These are phyloP conservation scores for Agapostemon virescens DNA, from an alignment of 2,888 invertebrate species.

Conservation along the genomic window DNA sequence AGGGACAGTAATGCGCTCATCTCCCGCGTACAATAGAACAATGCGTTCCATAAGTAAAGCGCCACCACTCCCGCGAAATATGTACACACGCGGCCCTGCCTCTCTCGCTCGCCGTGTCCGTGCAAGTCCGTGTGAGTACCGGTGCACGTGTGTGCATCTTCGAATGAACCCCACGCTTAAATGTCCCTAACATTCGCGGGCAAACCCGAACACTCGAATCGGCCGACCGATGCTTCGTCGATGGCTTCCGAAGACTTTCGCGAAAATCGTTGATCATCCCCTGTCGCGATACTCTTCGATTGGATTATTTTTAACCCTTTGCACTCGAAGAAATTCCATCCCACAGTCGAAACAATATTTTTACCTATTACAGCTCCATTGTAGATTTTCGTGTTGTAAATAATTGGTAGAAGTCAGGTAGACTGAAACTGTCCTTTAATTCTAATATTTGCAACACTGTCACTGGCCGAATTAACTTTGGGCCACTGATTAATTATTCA, in stretches of 20 bases:
- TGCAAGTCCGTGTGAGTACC: background rate
- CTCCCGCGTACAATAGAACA: constrained; percentile 71
- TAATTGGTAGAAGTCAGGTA: too few relatives aligned
- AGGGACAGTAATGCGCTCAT: constrained; percentile 73
- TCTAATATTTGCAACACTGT: too few relatives aligned
- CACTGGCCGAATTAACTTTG: too few relatives aligned
- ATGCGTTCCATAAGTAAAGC: constrained; percentile 72
- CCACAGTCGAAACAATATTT: too few relatives aligned
- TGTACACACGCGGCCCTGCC: constrained; percentile 35
- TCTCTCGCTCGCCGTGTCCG: background rate
- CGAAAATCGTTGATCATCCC: too few relatives aligned
- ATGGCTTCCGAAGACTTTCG: background rate
- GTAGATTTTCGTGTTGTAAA: too few relatives aligned
- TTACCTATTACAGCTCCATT: too few relatives aligned
- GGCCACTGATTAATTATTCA: too few relatives aligned
- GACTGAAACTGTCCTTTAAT: too few relatives aligned
- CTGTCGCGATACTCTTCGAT: too few relatives aligned
- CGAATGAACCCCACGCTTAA: constrained; percentile 54
- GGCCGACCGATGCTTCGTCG: constrained; percentile 9
- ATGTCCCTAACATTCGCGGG: constrained; percentile 41
- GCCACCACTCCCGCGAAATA: constrained; percentile 68
- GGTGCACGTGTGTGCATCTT: constrained; percentile 38
- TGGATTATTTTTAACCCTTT: background rate
- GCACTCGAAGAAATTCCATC: too few relatives aligned
- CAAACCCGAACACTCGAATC: constrained; percentile 26